These are phyloP conservation scores for Zaprionus bogoriensis DNA, from an alignment of 2,888 invertebrate species.

Conservation along the genomic window DNA sequence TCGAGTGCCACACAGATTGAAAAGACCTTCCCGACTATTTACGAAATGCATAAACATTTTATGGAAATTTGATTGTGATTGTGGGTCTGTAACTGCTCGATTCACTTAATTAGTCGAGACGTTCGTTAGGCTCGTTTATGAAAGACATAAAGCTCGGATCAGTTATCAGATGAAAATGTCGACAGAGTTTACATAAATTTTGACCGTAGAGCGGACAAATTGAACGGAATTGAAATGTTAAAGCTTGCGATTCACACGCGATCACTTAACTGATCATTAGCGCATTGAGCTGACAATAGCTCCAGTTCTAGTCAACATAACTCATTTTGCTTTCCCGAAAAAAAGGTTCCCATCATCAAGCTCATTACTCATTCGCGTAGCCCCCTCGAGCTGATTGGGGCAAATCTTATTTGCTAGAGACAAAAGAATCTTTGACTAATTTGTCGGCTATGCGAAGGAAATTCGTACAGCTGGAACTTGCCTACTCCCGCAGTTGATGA, in stretches of 20 bases:
- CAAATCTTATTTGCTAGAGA: slow-evolving; percentile 26
- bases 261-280: slow-evolving; percentile 30
- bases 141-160: slow-evolving; percentile 40
- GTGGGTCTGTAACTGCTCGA: slow-evolving; percentile 9
- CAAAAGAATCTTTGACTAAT: slow-evolving; percentile 28
- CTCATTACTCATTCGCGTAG: slow-evolving; percentile 28
- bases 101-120: slow-evolving; percentile 52
- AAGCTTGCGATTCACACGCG: slow-evolving; percentile 27
- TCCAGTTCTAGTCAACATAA: slow-evolving; percentile 34
- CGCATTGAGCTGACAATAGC: slow-evolving; percentile 19
- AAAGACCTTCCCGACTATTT: slow-evolving; percentile 55
- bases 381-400: slow-evolving; percentile 40
- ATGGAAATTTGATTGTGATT: slow-evolving; percentile 56
- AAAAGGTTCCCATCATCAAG: slow-evolving; percentile 27
- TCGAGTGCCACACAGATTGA: slow-evolving; percentile 33
- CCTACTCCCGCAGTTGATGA: slow-evolving; percentile 5
- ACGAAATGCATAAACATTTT: slow-evolving; percentile 39
- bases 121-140: slow-evolving; percentile 42
- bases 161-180: slow-evolving; percentile 5
- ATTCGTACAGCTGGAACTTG: not conserved
- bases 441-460: slow-evolving; percentile 28
- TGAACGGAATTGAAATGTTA: too few relatives aligned
- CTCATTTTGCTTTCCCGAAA: slow-evolving; percentile 42
- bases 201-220: slow-evolving; percentile 28
- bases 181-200: slow-evolving; percentile 42